A percentile compares a stretch with the other conserved stretches of the same genome.
These are phyloP conservation scores for Blastobasis adustella DNA, from an alignment of 2,888 invertebrate species.

Conservation along the genomic window DNA sequence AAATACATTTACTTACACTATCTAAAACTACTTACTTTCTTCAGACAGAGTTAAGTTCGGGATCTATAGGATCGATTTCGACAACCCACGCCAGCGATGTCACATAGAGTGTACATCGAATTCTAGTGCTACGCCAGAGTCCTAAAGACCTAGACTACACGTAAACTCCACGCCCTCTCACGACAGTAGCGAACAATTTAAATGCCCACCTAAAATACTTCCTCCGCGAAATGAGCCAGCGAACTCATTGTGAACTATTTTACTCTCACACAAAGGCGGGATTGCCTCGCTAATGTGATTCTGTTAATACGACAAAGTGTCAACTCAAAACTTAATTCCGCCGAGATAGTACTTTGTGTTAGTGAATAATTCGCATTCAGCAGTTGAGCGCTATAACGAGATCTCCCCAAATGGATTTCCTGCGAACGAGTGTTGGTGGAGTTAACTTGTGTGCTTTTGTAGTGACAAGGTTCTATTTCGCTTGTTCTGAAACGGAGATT, in stretches of 20 bases:
- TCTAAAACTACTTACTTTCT: too few relatives aligned
- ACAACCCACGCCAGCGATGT: too few relatives aligned
- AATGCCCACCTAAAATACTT: not conserved
- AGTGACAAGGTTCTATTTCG: slow-evolving; percentile 30
- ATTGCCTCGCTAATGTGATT: slow-evolving; percentile 18
- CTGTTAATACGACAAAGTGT: slow-evolving; percentile 23
- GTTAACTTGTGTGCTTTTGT: slow-evolving; percentile 8
- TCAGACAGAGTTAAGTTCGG: too few relatives aligned
- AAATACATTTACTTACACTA: too few relatives aligned
- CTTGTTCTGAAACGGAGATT: slow-evolving; percentile 22
- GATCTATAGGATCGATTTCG: too few relatives aligned
- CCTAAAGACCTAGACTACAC: not conserved
- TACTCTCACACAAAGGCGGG: slow-evolving; percentile 10
- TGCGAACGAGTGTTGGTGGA: slow-evolving; percentile 19
- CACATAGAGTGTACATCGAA: too few relatives aligned
- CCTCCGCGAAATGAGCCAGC: slow-evolving; percentile 3
- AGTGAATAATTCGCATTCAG: slow-evolving; percentile 16
- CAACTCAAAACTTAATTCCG: slow-evolving; percentile 20
- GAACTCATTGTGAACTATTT: slow-evolving; percentile 10
- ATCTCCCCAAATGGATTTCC: slow-evolving; percentile 17
- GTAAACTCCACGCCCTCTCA: not conserved
- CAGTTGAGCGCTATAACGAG: slow-evolving; percentile 12
- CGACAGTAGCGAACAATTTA: not conserved
- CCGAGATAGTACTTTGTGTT: slow-evolving; percentile 20
- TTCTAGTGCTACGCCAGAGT: too few relatives aligned